Evolutionary conservation across 2,113 vertebrate genomes (phyloP).

Genomic region (Podiceps cristatus): DNA sequence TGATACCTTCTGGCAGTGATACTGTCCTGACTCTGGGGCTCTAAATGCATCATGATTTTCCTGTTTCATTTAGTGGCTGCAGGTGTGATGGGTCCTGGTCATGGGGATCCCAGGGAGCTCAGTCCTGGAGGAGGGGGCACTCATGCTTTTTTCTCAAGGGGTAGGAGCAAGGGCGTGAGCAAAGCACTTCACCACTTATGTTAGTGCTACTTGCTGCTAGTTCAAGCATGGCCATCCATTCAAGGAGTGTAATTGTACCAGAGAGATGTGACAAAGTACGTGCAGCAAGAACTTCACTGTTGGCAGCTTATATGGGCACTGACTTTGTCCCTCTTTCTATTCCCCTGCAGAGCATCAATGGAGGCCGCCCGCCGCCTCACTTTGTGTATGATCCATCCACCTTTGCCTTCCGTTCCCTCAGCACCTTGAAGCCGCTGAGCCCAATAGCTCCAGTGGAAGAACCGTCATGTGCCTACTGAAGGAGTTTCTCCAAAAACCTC

Average conservation of each 20-base stretch:
- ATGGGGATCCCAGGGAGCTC: not conserved
- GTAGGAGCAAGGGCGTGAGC: not conserved
- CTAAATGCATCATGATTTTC: not conserved
- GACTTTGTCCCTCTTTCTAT: not conserved
- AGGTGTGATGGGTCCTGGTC: not conserved
- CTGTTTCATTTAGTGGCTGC: not conserved
- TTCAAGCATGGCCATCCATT: not conserved
- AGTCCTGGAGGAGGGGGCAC: not conserved
- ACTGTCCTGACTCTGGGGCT: not conserved
- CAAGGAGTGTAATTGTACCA: not conserved
- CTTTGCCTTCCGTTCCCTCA: slow-evolving; percentile 90
- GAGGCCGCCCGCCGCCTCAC: slow-evolving; percentile 79
- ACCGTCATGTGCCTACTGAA: slow-evolving; percentile 84
- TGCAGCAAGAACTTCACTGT: not conserved
- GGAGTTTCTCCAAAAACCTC: slow-evolving; percentile 57
- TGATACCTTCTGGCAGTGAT: not conserved
- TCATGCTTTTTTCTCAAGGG: not conserved
- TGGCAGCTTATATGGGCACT: not conserved
- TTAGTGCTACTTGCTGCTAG: not conserved
- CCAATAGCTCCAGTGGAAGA: slow-evolving; percentile 85
- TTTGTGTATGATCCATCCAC: slow-evolving; percentile 88
- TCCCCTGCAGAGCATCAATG: slow-evolving; percentile 78
- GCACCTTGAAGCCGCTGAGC: slow-evolving; percentile 86
- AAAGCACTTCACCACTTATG: not conserved
- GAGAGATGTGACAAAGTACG: not conserved